Evolutionary conservation across 1,140 invertebrate genomes (phyloP).

Genomic region (Capitella teleta): DNA sequence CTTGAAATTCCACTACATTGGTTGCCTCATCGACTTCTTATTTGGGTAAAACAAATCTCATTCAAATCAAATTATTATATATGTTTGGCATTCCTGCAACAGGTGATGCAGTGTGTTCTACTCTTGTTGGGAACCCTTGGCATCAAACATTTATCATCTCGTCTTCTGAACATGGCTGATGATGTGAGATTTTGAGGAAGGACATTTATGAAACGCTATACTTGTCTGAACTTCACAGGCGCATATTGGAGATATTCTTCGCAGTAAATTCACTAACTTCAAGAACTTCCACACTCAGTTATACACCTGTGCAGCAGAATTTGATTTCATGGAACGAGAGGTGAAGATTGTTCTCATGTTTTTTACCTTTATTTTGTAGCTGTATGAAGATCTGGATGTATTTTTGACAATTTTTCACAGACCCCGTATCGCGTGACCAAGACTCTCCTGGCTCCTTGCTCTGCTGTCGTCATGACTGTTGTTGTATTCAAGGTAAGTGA

Average conservation of each 20-base stretch:
- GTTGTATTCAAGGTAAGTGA: slow-evolving; percentile 22
- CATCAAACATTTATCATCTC: slow-evolving; percentile 43
- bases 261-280: slow-evolving; percentile 61
- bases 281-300: slow-evolving; percentile 70
- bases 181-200: slow-evolving; percentile 53
- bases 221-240: slow-evolving; percentile 45
- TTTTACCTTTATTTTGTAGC: background rate
- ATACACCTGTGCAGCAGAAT: slow-evolving; percentile 72
- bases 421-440: slow-evolving; percentile 23
- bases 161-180: slow-evolving; percentile 45
- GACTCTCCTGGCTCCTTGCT: slow-evolving; percentile 29
- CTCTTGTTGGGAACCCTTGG: slow-evolving; percentile 33
- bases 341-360: slow-evolving; percentile 19
- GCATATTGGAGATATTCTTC: slow-evolving; percentile 66
- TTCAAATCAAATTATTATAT: too few species aligned
- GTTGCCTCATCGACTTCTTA: too few species aligned
- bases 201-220: slow-evolving; percentile 13
- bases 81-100: too few species aligned
- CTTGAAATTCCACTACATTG: too few species aligned
- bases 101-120: too few species aligned
- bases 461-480: slow-evolving; percentile 17
- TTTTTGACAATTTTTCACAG: slow-evolving; percentile 27
- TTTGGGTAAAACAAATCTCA: too few species aligned
- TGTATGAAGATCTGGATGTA: too few species aligned
- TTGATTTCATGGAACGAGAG: slow-evolving; percentile 59